Evolutionary conservation across 2,888 invertebrate species (phyloP), one percentile per base, ranked within the genome.

Genomic region (Stenchaetothrips biformis): DNA sequence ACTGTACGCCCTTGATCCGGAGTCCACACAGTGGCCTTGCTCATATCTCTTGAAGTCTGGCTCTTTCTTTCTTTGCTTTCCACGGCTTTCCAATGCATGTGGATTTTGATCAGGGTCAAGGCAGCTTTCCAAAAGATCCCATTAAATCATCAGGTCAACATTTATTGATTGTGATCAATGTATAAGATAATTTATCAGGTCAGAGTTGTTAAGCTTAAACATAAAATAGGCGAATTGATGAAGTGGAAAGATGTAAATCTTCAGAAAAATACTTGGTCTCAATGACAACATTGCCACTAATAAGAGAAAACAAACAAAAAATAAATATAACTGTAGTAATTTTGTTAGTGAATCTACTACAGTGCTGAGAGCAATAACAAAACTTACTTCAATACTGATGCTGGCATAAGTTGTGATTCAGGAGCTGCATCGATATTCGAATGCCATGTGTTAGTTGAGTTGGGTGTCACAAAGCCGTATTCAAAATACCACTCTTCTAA

Each of bases 361-460:
- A 78, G 27, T 27, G 27, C 21, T 78, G 3, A 21, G 27, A 78
- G 16, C 16, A 4, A 78, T 21, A 74, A 4, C 53, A 53, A 9
- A 13, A 85, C 88, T 87, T 88, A 97, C 97, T 97, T 99, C 83
- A 99, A 90, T 82, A 99, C 92, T 87, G 95, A 95, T 7, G 99
- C 98, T n/a, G 99, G 99, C 97, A 99, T 98, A 99, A 99, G 99
- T 89, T 99, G 98, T 80, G 96, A 96, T 87, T 99, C 99, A 0
- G 99, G 99, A 0, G 99, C 99, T 16, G 99, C 99, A 88, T 99
- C 98, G 84, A 99, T 98, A 81, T 97, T 91, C 80, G 97, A 98
- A 87, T 99, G 99, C 99, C 99, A 99, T 18, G 99, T 99, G 88
- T 99, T 99, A 77, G 98, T 99, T 9, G 99, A 99, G 85, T 97